Conservation (phyloP, 2,113 vertebrate genomes). For the Andinoacara biseriatus region DNA sequence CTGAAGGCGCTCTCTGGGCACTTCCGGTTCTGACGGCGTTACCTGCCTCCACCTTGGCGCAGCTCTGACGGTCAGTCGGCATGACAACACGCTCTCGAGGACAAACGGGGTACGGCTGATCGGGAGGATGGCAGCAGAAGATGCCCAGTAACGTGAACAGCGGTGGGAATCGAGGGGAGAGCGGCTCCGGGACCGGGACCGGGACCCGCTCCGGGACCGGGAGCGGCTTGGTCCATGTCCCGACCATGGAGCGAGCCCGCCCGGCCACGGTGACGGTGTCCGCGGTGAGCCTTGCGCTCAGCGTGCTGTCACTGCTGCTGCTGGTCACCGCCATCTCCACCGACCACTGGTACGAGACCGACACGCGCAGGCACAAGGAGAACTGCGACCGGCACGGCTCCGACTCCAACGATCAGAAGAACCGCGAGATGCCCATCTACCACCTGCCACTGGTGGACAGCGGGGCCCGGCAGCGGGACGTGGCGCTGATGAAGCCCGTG, state of each 20-base stretch:
- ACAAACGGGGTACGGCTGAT: constrained; percentile 39
- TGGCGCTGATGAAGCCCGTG: constrained; percentile 80
- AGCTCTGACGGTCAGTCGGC: constrained; percentile 48
- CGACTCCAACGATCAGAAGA: constrained; percentile 87
- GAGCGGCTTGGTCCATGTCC: constrained; percentile 53
- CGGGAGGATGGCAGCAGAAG: constrained; percentile 60
- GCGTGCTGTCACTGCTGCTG: constrained; percentile 82
- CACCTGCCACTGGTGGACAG: constrained; percentile 88
- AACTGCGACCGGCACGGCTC: constrained; percentile 85
- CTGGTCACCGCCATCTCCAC: constrained; percentile 87
- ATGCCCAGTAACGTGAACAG: constrained; percentile 63
- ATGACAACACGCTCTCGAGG: constrained; percentile 61
- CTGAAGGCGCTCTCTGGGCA: background rate
- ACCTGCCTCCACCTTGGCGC: constrained; percentile 35
- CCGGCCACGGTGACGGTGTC: constrained; percentile 82
- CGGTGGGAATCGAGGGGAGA: background rate
- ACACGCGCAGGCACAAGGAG: constrained; percentile 87
- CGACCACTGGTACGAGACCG: constrained; percentile 90
- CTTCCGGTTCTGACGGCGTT: background rate
- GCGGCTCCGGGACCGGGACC: background rate
- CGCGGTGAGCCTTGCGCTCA: constrained; percentile 83
- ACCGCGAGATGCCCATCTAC: constrained; percentile 90
- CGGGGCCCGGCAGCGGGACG: constrained; percentile 66
- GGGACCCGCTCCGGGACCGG: constrained; percentile 22
- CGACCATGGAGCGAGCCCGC: constrained; percentile 81